phyloP scores from a whole-genome alignment of 2,888 invertebrate genomes.

The Tuta absoluta region DNA sequence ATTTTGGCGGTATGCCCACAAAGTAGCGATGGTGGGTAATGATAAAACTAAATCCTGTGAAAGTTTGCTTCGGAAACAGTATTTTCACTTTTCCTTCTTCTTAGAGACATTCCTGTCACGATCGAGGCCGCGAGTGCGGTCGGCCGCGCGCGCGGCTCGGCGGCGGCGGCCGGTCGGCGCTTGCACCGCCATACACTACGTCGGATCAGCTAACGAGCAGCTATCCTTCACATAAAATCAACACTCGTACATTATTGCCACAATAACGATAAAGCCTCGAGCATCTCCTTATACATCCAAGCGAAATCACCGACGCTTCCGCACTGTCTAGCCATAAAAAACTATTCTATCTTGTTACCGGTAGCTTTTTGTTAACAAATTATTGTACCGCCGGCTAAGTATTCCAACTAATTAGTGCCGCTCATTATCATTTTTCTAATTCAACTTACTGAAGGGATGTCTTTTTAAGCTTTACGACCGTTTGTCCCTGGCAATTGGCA shows the following conservation, averaged over 20 bases:
- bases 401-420: slow-evolving; percentile 7
- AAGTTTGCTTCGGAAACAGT: slow-evolving; percentile 68
- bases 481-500: slow-evolving; percentile 59
- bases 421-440: slow-evolving; percentile 17
- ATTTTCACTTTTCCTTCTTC: slow-evolving; percentile 78
- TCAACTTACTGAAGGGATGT: slow-evolving; percentile 2
- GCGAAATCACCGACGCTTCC: slow-evolving; percentile 18
- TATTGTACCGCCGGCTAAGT: background rate
- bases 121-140: slow-evolving; percentile 68
- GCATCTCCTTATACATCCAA: slow-evolving; percentile 16
- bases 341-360: background rate
- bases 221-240: slow-evolving; percentile 24
- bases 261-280: slow-evolving; percentile 17
- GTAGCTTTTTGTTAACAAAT: slow-evolving; percentile 11
- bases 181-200: slow-evolving; percentile 9
- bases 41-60: slow-evolving; percentile 65
- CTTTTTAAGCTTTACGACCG: slow-evolving; percentile 60
- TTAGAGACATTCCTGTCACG: slow-evolving; percentile 72
- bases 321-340: slow-evolving; percentile 13
- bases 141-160: slow-evolving; percentile 44
- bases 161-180: slow-evolving; percentile 42
- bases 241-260: slow-evolving; percentile 21
- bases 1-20: slow-evolving; percentile 11
- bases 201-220: slow-evolving; percentile 20
- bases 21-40: background rate